Conservation (phyloP, 1,140 invertebrate genomes). For the Macrobrachium nipponense region DNA sequence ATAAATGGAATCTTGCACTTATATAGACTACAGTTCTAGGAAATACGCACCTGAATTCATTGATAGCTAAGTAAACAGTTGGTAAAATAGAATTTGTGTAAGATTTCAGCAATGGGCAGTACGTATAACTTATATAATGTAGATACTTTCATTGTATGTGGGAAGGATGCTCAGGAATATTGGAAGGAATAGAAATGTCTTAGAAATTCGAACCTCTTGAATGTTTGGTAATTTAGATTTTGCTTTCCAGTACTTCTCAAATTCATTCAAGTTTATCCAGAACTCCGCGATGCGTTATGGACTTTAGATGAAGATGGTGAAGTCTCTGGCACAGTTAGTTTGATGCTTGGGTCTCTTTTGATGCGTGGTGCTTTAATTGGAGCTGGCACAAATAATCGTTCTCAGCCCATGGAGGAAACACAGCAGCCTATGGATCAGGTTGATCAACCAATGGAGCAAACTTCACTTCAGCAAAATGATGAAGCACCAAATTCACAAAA, state of each 20-base stretch:
- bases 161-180: no score
- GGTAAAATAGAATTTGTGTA: no score
- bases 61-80: no score
- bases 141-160: no score
- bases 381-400: slow-evolving; percentile 15
- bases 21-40: no score
- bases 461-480: not conserved
- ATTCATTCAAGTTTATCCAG: slow-evolving; percentile 64
- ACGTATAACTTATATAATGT: no score
- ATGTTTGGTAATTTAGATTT: slow-evolving; percentile 8
- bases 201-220: not conserved
- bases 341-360: slow-evolving; percentile 61
- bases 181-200: not conserved
- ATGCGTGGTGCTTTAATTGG: slow-evolving; percentile 52
- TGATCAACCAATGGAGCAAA: slow-evolving; percentile 29
- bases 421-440: slow-evolving; percentile 46
- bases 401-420: slow-evolving; percentile 43
- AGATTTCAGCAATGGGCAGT: no score
- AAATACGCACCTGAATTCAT: no score
- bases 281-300: slow-evolving; percentile 66
- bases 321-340: slow-evolving; percentile 59
- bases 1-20: no score
- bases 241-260: slow-evolving; percentile 65
- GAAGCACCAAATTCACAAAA: no score
- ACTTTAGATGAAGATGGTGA: slow-evolving; percentile 67